These are phyloP conservation scores for Potamarius usumacintae DNA, from an alignment of 2,113 vertebrate species.

Conservation along the genomic window DNA sequence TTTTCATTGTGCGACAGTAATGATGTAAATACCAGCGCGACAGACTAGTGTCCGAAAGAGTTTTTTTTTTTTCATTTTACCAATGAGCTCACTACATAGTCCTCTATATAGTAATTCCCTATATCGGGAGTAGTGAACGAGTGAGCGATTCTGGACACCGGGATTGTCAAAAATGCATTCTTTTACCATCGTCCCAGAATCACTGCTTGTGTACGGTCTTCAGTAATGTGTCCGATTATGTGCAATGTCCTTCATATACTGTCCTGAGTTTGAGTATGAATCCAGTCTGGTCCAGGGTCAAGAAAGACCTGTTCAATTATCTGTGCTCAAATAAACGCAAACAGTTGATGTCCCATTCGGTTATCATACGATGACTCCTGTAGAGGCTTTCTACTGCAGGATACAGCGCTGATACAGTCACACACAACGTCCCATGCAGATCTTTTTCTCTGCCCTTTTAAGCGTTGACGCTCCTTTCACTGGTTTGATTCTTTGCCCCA, in stretches of 20 bases:
- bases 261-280: neutral
- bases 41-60: too few relatives aligned
- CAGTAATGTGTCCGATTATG: neutral
- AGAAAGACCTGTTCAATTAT: neutral
- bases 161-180: neutral
- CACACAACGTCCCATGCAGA: neutral
- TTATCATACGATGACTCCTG: neutral
- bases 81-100: too few relatives aligned
- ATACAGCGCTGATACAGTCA: neutral
- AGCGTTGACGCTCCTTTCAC: conserved; percentile 16
- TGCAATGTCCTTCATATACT: neutral
- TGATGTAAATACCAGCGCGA: too few relatives aligned
- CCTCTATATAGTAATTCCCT: too few relatives aligned
- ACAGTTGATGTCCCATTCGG: neutral
- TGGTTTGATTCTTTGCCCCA: conserved; percentile 15
- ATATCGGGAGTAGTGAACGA: too few relatives aligned
- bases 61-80: too few relatives aligned
- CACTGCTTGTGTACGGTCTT: neutral
- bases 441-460: neutral
- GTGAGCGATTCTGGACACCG: too few relatives aligned
- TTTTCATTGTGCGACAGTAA: too few relatives aligned
- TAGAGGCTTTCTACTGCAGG: neutral
- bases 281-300: neutral
- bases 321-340: neutral
- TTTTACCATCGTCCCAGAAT: neutral